Evolutionary conservation across 2,888 invertebrate species (phyloP).

Genomic region (Dascillus cervinus): DNA sequence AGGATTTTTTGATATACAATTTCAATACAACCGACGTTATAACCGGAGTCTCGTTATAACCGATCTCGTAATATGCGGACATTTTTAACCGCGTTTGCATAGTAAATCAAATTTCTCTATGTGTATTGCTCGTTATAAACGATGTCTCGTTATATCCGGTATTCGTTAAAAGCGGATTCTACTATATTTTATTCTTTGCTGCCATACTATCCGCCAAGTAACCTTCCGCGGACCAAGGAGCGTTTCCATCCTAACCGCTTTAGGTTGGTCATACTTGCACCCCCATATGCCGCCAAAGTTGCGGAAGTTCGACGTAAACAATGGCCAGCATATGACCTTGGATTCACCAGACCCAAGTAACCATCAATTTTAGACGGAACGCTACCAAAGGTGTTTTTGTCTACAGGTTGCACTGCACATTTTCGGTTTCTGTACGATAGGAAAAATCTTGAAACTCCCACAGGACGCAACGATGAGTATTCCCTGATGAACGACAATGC

Average conservation of each 20-base stretch:
- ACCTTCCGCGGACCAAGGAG: conserved; percentile 9
- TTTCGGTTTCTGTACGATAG: conserved; percentile 11
- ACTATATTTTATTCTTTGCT: conserved; percentile 4
- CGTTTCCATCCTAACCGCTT: conserved; percentile 3
- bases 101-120: too few species aligned
- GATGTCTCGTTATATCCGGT: too few species aligned
- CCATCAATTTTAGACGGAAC: conserved; percentile 14
- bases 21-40: too few species aligned
- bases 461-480: neutral
- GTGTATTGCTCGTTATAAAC: too few species aligned
- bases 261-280: conserved; percentile 4
- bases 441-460: conserved; percentile 12
- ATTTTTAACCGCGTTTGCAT: too few species aligned
- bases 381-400: conserved; percentile 12
- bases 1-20: too few species aligned
- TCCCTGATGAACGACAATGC: too few species aligned
- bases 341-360: conserved; percentile 12
- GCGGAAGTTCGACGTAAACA: conserved; percentile 9
- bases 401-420: conserved; percentile 11
- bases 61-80: too few species aligned
- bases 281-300: conserved; percentile 5
- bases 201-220: conserved; percentile 6
- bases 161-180: too few species aligned
- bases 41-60: too few species aligned
- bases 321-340: conserved; percentile 11